A percentile compares a stretch with the other conserved stretches of the same genome.
Conservation (phyloP, 2,797 vertebrate species). For the Tauraco hartlaubi region DNA sequence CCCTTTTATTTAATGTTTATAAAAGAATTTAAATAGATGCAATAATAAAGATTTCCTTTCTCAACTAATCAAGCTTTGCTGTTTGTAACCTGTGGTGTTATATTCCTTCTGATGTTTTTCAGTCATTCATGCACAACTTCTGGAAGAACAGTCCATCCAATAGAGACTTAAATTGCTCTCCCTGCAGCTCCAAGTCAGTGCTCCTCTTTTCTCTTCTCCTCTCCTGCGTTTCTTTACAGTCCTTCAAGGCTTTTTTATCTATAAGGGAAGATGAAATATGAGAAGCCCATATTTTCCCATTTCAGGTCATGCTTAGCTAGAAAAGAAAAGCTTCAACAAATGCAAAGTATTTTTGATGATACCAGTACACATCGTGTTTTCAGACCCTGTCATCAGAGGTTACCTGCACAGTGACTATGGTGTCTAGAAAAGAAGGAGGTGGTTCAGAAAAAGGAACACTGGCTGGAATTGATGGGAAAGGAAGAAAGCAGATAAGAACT, state of each 20-base stretch:
- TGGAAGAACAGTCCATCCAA: neutral
- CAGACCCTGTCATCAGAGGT: neutral
- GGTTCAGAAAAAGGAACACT: neutral
- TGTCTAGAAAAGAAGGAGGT: neutral
- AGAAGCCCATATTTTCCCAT: neutral
- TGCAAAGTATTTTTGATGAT: neutral
- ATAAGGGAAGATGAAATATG: neutral
- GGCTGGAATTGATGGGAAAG: neutral
- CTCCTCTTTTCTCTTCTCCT: neutral
- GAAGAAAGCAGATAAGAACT: neutral
- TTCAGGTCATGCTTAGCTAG: neutral
- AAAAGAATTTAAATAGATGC: neutral
- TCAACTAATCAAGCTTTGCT: neutral
- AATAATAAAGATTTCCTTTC: neutral
- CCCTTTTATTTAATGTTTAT: neutral
- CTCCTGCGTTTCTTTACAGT: neutral
- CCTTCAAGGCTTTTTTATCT: neutral
- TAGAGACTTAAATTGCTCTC: neutral
- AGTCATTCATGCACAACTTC: neutral
- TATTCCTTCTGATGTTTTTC: neutral
- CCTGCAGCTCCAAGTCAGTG: neutral
- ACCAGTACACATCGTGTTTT: neutral
- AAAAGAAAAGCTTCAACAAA: neutral
- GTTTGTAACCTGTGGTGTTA: neutral
- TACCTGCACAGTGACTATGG: neutral